Conservation (phyloP, 1,140 invertebrate species). For the Coenobita brevimanus region DNA sequence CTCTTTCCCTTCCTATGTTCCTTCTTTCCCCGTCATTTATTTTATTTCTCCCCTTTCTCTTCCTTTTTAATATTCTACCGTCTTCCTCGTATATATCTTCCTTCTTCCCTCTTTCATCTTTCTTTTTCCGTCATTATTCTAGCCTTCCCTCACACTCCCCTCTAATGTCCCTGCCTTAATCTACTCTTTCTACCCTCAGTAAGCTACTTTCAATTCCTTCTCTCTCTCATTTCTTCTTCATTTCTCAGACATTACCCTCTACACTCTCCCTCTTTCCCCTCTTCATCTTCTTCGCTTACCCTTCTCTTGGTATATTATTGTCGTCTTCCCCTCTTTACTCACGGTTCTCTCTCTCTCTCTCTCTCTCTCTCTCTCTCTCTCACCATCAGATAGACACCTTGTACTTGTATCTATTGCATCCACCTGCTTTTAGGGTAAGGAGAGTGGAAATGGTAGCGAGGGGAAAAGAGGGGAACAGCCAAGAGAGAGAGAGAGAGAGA, state of each 20-base stretch:
- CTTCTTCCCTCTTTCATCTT: neutral
- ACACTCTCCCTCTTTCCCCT: neutral
- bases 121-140: neutral
- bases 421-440: neutral
- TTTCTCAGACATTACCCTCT: neutral
- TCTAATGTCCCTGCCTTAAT: neutral
- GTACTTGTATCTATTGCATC: no score
- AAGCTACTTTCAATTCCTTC: neutral
- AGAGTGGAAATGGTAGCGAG: neutral
- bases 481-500: neutral
- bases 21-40: neutral
- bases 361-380: constrained; percentile 1
- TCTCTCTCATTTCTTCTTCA: constrained; percentile 12
- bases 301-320: neutral
- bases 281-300: neutral
- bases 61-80: neutral
- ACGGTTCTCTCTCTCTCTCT: no score
- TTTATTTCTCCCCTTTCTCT: neutral
- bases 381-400: no score
- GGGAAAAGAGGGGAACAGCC: neutral
- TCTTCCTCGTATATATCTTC: no score
- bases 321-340: neutral
- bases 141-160: neutral
- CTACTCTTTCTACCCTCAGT: neutral
- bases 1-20: neutral